Evolutionary conservation across 2,888 invertebrate genomes (phyloP).

Genomic region (Agapostemon virescens): DNA sequence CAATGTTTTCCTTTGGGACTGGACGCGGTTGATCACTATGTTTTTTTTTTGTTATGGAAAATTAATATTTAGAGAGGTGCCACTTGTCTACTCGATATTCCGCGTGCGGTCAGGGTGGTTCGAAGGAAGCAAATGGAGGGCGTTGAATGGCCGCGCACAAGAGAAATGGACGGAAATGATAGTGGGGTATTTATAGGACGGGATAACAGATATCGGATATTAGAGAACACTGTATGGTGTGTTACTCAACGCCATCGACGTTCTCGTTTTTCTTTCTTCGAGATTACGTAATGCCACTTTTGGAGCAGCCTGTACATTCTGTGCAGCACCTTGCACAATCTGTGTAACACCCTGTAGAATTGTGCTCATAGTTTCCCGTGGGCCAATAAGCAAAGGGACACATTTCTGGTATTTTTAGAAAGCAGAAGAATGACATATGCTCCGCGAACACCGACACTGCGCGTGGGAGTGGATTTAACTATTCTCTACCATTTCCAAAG

Average conservation of each 20-base stretch:
- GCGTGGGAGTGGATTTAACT: constrained; percentile 4
- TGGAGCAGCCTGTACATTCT: background rate
- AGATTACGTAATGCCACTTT: background rate
- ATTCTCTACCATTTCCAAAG: background rate
- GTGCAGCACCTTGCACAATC: background rate
- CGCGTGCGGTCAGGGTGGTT: constrained; percentile 14
- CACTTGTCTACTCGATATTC: constrained; percentile 20
- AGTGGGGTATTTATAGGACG: background rate
- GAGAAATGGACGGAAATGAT: background rate
- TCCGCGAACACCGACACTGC: background rate
- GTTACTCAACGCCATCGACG: background rate
- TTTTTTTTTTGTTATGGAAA: constrained; percentile 24
- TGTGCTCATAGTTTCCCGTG: background rate
- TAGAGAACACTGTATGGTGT: background rate
- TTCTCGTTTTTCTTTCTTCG: background rate
- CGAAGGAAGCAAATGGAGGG: constrained; percentile 8
- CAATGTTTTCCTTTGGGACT: constrained; percentile 4
- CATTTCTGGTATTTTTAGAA: background rate
- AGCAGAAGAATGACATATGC: background rate
- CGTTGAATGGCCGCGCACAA: background rate
- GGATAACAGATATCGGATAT: constrained; percentile 11
- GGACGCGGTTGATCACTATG: background rate
- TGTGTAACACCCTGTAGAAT: background rate
- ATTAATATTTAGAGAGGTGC: constrained; percentile 12
- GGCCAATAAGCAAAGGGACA: background rate